Base-by-base conservation (phyloP, 2,113 vertebrate genomes). In the Diphyllodes magnificus region DNA sequence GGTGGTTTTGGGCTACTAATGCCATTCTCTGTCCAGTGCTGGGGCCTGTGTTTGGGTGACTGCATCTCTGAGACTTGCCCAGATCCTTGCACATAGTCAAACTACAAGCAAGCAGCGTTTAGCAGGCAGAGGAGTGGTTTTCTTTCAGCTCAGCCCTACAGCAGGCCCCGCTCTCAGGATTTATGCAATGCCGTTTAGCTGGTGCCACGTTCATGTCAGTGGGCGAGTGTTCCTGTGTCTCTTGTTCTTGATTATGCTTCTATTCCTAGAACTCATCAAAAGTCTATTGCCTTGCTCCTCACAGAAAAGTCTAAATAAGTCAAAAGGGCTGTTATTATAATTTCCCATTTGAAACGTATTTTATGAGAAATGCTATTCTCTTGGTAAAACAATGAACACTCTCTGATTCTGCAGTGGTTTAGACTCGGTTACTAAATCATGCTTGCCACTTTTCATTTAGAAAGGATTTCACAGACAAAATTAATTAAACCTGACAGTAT, bases 361-460 rank as follows among this genome's bases (percentile, higher is more conserved):
- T 95, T 96, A 94, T 87, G 72, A 89, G 88, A 82, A 90, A 64
- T 90, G 51, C 80, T 95, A 80, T 87, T 82, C 91, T 89, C 87
- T 56, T 86, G 92, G 64, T 95, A 88, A 90, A 86, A 94, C 75
- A 86, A 40, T 49, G 47, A 80, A 80, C 71, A 51, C 56, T 85
- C 19, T 77, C 45, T 71, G 79, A 83, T 70, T 92, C 68, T 91
- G 56, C 63, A 49, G 51, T 83, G 82, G 35, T 96, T 96, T 95
- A 82, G 82, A 70, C 75, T 90, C 90, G 69, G 82, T 95, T 95
- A 95, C 88, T 94, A 96, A 94, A 90, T 93, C 79, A 50, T 53
- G 49, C 75, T 89, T 88, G 81, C 90, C 71, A 71, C 59, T 95
- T 94, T 94, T 95, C 92, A 95, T 95, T 86, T 95, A 90, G 82